Conservation (phyloP, 2,797 vertebrate species). For the Dallia pectoralis region DNA sequence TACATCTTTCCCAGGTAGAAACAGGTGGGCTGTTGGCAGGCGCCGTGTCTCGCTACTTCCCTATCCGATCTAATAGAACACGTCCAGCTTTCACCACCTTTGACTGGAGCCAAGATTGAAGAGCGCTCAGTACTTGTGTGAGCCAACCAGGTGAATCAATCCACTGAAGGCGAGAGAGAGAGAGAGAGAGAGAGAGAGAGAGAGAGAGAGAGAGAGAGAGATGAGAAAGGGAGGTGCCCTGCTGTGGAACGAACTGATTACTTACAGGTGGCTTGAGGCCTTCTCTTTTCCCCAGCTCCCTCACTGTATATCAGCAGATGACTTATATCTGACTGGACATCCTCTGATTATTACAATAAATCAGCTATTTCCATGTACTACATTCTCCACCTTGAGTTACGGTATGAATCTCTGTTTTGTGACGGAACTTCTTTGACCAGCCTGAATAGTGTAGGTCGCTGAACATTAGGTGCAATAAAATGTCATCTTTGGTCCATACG, state of each 20-base stretch:
- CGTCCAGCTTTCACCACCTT: constrained; percentile 14
- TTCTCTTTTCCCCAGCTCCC: constrained; percentile 1
- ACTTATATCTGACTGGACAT: constrained; percentile 12
- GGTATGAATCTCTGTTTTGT: not conserved
- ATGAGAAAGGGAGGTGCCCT: constrained; percentile 9
- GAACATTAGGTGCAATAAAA: not conserved
- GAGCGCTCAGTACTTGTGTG: constrained; percentile 19
- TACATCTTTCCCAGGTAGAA: not conserved
- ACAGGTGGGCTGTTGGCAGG: constrained; percentile 11
- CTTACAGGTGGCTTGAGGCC: constrained; percentile 26
- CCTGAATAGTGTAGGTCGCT: not conserved
- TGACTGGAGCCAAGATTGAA: constrained; percentile 1
- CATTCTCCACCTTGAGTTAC: not conserved
- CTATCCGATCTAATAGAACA: constrained; percentile 12
- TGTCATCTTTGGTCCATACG: not conserved
- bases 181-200: not conserved
- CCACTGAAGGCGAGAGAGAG: constrained; percentile 1
- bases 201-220: not conserved
- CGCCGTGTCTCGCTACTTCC: constrained; percentile 1
- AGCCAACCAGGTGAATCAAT: constrained; percentile 27
- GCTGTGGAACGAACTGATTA: constrained; percentile 17
- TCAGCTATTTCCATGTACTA: not conserved
- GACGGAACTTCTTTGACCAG: not conserved
- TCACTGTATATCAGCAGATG: constrained; percentile 1
- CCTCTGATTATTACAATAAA: not conserved